A percentile compares a stretch with the other conserved stretches of the same genome.
Conservation (phyloP, 2,113 vertebrate genomes). For the Heterotilapia buettikoferi region DNA sequence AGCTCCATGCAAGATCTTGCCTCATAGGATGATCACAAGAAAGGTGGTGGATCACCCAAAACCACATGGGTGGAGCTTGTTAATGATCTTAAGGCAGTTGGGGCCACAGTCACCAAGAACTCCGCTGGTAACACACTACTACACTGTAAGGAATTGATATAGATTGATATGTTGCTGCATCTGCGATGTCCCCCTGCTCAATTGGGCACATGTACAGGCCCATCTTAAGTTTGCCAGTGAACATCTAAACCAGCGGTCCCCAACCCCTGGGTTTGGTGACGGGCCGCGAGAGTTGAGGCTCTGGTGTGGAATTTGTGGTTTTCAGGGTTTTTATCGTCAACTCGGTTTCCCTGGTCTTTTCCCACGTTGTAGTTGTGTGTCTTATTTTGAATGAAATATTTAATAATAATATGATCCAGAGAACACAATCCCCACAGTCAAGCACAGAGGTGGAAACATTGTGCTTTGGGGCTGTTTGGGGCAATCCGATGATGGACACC, state of each 20-base stretch:
- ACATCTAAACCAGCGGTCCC: neutral
- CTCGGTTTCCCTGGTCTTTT: neutral
- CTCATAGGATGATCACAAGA: neutral
- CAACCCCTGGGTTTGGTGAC: neutral
- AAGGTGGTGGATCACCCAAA: neutral
- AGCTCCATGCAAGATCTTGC: neutral
- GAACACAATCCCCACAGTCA: neutral
- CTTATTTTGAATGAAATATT: neutral
- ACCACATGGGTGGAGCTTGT: neutral
- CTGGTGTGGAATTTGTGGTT: neutral
- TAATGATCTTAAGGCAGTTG: neutral
- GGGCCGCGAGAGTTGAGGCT: neutral
- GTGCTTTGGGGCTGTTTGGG: neutral
- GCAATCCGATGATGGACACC: neutral
- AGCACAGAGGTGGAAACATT: neutral
- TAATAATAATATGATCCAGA: neutral
- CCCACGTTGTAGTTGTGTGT: neutral
- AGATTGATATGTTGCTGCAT: neutral
- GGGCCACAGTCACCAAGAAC: neutral
- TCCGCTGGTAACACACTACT: neutral
- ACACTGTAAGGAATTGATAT: neutral
- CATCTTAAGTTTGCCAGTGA: neutral
- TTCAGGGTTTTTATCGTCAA: neutral
- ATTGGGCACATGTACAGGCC: neutral
- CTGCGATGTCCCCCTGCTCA: neutral